A percentile compares a stretch with the other conserved stretches of the same genome.
These are phyloP conservation scores for Geococcyx californianus DNA, from an alignment of 2,113 vertebrate genomes.

Conservation along the genomic window DNA sequence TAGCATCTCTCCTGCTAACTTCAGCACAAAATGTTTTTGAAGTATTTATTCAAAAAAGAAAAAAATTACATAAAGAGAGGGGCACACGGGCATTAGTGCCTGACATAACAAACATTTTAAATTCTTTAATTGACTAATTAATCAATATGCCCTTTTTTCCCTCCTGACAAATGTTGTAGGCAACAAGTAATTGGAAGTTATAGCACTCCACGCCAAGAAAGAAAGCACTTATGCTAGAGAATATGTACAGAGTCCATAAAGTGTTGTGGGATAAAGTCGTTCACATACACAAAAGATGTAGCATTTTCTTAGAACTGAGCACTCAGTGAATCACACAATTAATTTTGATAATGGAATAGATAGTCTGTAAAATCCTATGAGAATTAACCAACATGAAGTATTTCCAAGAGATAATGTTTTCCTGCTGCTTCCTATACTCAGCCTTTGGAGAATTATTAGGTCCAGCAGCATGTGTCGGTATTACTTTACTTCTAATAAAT, in stretches of 20 bases:
- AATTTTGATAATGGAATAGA: background rate
- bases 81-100: background rate
- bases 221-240: background rate
- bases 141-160: background rate
- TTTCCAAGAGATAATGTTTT: background rate
- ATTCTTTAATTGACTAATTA: background rate
- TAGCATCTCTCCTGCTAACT: background rate
- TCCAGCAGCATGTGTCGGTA: background rate
- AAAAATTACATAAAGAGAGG: background rate
- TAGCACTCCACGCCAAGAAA: background rate
- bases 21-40: background rate
- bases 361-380: background rate
- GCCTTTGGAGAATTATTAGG: background rate
- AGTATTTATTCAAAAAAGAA: background rate
- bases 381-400: background rate
- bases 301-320: background rate
- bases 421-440: background rate
- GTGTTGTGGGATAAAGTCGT: background rate
- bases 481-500: background rate
- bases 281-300: background rate
- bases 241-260: background rate
- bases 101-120: background rate
- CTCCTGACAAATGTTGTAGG: background rate
- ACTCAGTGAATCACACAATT: background rate
- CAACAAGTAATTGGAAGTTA: background rate